Evolutionary conservation across 1,140 invertebrate species (phyloP), one percentile per base, ranked within the genome.

Genomic region (Cherax destructor): DNA sequence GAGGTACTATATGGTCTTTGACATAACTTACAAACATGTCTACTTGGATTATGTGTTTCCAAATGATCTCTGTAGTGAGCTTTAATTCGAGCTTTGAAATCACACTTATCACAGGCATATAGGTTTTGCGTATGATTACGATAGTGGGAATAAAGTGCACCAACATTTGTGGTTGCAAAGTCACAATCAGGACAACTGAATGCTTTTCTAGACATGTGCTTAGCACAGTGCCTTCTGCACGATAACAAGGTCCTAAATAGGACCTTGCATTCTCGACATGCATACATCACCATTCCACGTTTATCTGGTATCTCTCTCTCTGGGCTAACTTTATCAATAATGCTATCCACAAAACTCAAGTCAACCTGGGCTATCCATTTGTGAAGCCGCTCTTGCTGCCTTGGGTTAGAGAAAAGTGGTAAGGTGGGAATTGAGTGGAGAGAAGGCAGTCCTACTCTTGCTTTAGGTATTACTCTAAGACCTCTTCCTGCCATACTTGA

Each of bases 71-170:
- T 41, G n/a, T 72, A 85, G 47, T 85, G 83, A 10, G 83, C 83
- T 72, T 85, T 85, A 69, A 85, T 85, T 41, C 83, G 83, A 52
- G 83, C 83, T 30, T 65, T 69, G 21, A 85, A 85, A 21, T 85
- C 83, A 72, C 83, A 85, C 21, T 85, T 85, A 50, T 85, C 69
- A 50, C 83, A 85, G 49, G 83, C 83, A 85, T 85, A 85, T 6
- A 85, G 41, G 65, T 85, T 85, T 72, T 85, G 83, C n/a, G 83
- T 85, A 59, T 85, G 83, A 74, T 85, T 85, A 72, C 83, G 83
- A 50, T 85, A 85, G 10, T 85, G 83, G 7, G 83, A 85, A 41
- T 85, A 85, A 24, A 85, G 59, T 6, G 61, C 83, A 72, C 83
- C 65, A 65, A 85, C 61, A 74, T 85, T 72, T 16, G 83, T 74